Percentiles rank a stretch among this genome's conserved stretches.
phyloP scores from a whole-genome alignment of 2,113 vertebrate genomes.

The Oncorhynchus masou region DNA sequence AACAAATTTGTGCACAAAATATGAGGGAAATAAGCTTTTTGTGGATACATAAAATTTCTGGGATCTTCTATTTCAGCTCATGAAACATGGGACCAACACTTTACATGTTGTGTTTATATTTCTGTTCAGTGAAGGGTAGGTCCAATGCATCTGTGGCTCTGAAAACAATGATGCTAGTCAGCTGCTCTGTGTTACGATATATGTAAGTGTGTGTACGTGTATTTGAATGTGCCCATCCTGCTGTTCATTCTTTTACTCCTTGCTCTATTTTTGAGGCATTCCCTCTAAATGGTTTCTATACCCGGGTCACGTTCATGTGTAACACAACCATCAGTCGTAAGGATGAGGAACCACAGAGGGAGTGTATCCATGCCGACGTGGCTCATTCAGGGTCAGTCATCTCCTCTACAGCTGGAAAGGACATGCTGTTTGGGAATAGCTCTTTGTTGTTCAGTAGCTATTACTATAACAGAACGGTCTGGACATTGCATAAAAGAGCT shows the following conservation, averaged over 20 bases:
- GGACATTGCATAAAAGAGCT: neutral
- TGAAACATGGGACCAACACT: too few species aligned
- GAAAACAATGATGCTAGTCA: too few species aligned
- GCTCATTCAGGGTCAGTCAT: neutral
- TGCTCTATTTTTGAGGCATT: neutral
- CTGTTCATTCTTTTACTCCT: neutral
- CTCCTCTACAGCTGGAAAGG: neutral
- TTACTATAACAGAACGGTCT: neutral
- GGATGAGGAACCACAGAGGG: neutral
- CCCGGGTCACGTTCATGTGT: neutral
- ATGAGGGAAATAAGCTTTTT: too few species aligned
- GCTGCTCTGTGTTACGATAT: too few species aligned
- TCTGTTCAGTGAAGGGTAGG: neutral
- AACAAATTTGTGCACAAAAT: too few species aligned
- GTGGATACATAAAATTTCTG: too few species aligned
- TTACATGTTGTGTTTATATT: too few species aligned
- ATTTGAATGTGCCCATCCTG: neutral
- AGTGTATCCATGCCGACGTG: neutral
- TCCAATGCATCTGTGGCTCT: neutral
- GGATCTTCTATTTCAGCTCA: too few species aligned
- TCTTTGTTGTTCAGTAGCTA: neutral
- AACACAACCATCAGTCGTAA: neutral
- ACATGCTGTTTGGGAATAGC: neutral
- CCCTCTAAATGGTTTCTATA: neutral
- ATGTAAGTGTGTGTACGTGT: neutral